Conservation (phyloP, 2,797 vertebrate genomes). For the Sebastes oblongus region DNA sequence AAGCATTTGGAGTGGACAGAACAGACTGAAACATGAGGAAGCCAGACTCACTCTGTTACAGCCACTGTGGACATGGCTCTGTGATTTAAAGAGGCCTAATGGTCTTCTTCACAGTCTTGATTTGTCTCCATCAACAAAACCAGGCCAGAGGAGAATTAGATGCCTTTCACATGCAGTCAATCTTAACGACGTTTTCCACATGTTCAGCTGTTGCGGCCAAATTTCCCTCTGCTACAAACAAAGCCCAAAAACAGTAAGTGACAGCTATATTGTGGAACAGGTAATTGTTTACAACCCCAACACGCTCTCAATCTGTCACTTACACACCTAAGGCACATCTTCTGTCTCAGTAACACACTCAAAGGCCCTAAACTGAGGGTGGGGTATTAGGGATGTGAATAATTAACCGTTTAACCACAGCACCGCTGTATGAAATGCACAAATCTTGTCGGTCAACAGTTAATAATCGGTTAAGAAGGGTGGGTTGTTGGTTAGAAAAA, state of each 20-base stretch:
- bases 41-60: neutral
- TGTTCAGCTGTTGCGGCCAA: neutral
- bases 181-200: conserved; percentile 15
- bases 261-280: conserved; percentile 6
- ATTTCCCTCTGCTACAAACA: neutral
- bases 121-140: conserved; percentile 20
- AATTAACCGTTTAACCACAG: too few species aligned
- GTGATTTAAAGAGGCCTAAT: conserved; percentile 15
- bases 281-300: neutral
- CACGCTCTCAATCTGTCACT: neutral
- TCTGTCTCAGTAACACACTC: neutral
- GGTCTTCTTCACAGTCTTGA: conserved; percentile 12
- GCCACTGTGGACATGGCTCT: conserved; percentile 17
- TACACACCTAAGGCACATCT: neutral
- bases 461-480: too few species aligned
- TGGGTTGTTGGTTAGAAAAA: too few species aligned
- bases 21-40: conserved; percentile 35
- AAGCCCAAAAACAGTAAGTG: neutral
- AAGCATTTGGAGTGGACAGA: conserved; percentile 46
- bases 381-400: neutral
- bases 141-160: neutral
- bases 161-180: conserved; percentile 5
- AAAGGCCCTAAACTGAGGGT: conserved; percentile 2
- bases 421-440: too few species aligned
- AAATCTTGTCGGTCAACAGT: too few species aligned